These are phyloP conservation scores for Ellobium chinense DNA, from an alignment of 2,888 invertebrate genomes.

Conservation along the genomic window DNA sequence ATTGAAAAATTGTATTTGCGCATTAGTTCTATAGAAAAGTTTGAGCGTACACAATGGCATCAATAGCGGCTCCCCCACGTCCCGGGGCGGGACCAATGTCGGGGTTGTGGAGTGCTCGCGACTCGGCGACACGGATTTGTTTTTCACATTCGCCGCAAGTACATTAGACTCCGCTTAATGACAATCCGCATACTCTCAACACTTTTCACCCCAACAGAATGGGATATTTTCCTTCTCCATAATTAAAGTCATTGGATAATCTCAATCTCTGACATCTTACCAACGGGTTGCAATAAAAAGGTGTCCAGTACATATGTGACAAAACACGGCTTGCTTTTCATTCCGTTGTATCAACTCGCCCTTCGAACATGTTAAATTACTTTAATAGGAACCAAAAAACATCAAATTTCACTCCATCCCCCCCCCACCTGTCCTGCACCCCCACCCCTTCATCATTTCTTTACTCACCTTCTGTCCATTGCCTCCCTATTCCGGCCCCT, in stretches of 20 bases:
- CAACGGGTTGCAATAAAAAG: too few relatives aligned
- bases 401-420: background rate
- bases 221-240: background rate
- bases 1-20: conserved; percentile 18
- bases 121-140: background rate
- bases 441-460: background rate
- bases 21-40: conserved; percentile 13
- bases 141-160: too few relatives aligned
- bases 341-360: too few relatives aligned
- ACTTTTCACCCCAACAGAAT: background rate
- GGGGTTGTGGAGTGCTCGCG: background rate
- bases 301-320: background rate
- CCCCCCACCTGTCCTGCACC: background rate
- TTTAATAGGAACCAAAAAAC: background rate
- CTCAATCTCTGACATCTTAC: too few relatives aligned
- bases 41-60: background rate
- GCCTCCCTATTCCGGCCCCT: background rate
- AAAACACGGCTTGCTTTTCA: too few relatives aligned
- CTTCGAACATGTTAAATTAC: conserved; percentile 7
- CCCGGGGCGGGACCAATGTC: background rate
- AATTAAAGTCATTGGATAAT: too few relatives aligned
- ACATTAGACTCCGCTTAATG: too few relatives aligned
- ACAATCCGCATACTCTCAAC: background rate
- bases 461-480: background rate
- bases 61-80: background rate